Evolutionary conservation across 2,113 vertebrate genomes (phyloP).

Genomic region (Seriola rivoliana): DNA sequence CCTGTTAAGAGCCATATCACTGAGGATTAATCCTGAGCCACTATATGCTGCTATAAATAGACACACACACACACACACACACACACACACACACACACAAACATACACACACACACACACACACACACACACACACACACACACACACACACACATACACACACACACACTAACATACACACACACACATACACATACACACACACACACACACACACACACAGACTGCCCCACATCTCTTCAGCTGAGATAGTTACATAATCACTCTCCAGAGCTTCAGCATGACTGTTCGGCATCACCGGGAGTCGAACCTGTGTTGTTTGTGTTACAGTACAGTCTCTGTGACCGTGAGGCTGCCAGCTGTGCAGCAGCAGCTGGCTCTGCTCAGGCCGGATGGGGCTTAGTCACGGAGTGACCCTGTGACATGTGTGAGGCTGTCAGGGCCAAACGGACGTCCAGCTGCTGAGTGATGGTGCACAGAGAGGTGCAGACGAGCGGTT

Average conservation of each 20-base stretch:
- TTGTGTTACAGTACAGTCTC: not conserved
- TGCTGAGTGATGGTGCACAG: not conserved
- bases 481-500: too few species aligned
- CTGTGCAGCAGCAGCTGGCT: constrained; percentile 27
- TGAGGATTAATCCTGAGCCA: constrained; percentile 52
- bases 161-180: constrained; percentile 6
- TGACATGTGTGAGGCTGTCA: not conserved
- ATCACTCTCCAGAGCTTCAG: not conserved
- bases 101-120: constrained; percentile 12
- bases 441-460: constrained; percentile 8
- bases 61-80: constrained; percentile 15
- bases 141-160: constrained; percentile 9
- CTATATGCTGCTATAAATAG: constrained; percentile 1
- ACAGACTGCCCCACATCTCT: not conserved
- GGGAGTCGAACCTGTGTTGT: not conserved
- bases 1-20: constrained; percentile 50
- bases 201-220: not conserved
- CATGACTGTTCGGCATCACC: not conserved
- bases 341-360: not conserved
- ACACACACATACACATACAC: constrained; percentile 25
- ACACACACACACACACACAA: constrained; percentile 10
- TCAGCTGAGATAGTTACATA: not conserved
- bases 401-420: not conserved
- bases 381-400: constrained; percentile 1
- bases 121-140: constrained; percentile 6